Percentiles rank a stretch among this genome's conserved stretches.
Evolutionary conservation across 2,888 invertebrate species (phyloP).

Genomic region (Aleiodes leptofemur): DNA sequence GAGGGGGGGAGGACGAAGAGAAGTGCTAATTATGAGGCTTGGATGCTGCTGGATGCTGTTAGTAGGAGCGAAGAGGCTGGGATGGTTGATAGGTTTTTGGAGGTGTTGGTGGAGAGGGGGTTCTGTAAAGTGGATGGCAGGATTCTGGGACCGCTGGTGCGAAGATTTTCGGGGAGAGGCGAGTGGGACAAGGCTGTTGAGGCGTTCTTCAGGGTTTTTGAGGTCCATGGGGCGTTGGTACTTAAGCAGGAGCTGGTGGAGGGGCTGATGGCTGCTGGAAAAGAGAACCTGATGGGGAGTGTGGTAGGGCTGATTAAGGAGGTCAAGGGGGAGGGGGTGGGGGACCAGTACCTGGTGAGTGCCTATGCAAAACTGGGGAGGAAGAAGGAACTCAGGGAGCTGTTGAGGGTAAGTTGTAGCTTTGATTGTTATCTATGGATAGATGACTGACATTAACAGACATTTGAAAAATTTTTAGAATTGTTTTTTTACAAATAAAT

Average conservation of each 20-base stretch:
- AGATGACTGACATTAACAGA: no score
- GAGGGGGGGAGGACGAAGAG: constrained; percentile 58
- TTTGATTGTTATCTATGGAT: background rate
- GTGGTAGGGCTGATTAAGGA: constrained; percentile 44
- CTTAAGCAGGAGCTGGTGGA: constrained; percentile 80
- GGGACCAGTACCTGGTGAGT: constrained; percentile 40
- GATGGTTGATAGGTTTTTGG: constrained; percentile 76
- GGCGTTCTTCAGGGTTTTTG: constrained; percentile 77
- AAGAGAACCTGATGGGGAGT: background rate
- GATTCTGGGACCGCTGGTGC: constrained; percentile 80
- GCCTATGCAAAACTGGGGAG: constrained; percentile 37
- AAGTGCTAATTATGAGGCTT: constrained; percentile 76
- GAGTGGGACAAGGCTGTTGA: constrained; percentile 77
- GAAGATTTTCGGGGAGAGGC: constrained; percentile 78
- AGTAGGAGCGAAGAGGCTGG: constrained; percentile 73
- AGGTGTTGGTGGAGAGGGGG: constrained; percentile 76
- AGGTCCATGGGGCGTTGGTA: constrained; percentile 80
- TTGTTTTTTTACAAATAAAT: no score
- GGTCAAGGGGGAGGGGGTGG: constrained; percentile 13
- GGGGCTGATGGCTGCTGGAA: constrained; percentile 60
- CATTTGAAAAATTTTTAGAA: no score
- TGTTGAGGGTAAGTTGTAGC: background rate
- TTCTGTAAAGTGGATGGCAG: constrained; percentile 79
- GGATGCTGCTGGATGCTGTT: constrained; percentile 79
- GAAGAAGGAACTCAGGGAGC: background rate